A percentile compares a stretch with the other conserved stretches of the same genome.
These are phyloP conservation scores for Anhinga rufa DNA, from an alignment of 2,113 vertebrate genomes.

Conservation along the genomic window DNA sequence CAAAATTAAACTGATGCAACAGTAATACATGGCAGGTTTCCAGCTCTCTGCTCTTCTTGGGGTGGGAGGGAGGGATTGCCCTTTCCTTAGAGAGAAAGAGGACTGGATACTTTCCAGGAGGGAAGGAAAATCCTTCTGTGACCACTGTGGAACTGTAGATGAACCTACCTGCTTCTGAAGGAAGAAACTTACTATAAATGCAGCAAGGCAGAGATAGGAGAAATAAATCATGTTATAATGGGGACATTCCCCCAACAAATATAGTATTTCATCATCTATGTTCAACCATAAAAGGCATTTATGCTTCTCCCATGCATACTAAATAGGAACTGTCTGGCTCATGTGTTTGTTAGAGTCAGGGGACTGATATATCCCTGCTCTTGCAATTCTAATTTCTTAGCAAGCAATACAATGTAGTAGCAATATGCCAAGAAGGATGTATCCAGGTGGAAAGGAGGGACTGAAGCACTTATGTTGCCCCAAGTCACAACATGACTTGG, in stretches of 20 bases:
- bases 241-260: background rate
- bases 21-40: constrained; percentile 37
- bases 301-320: background rate
- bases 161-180: background rate
- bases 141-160: background rate
- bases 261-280: background rate
- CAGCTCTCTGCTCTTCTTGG: constrained; percentile 6
- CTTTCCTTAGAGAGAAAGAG: constrained; percentile 24
- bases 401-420: background rate
- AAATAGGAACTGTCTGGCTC: background rate
- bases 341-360: background rate
- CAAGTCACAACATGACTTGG: background rate
- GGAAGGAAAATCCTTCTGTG: constrained; percentile 15
- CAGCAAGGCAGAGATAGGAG: background rate
- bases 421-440: background rate
- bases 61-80: background rate
- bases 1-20: constrained; percentile 41
- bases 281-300: background rate
- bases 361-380: background rate
- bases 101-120: constrained; percentile 45
- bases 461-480: background rate
- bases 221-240: constrained; percentile 18
- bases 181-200: background rate
- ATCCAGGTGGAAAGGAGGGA: background rate
- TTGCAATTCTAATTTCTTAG: background rate